These are phyloP conservation scores for Morbakka virulenta DNA, from an alignment of 30 jellyfish, hydroid and myxozoan genomes.

Conservation along the genomic window DNA sequence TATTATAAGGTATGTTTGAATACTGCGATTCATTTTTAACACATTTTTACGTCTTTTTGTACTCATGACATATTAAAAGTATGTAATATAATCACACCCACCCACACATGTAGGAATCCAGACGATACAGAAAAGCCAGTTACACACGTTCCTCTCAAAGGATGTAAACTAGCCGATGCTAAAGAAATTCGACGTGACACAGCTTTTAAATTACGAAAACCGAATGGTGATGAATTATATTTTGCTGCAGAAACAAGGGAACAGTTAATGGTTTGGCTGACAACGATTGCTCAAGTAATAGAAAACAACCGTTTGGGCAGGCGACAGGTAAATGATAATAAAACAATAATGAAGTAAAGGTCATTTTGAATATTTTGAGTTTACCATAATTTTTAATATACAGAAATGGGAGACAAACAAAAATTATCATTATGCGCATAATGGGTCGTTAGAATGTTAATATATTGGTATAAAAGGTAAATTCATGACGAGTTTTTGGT, in stretches of 20 bases:
- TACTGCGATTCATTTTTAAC: no score
- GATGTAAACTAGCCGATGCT: conserved; percentile 77
- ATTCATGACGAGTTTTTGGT: no score
- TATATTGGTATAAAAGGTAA: no score
- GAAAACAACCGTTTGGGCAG: conserved; percentile 50
- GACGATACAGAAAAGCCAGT: conserved; percentile 78
- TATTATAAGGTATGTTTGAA: no score
- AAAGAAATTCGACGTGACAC: conserved; percentile 88
- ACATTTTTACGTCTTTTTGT: no score
- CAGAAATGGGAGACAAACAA: no score
- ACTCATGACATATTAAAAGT: no score
- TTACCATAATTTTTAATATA: neutral
- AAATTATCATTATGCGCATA: no score
- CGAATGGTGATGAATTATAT: conserved; percentile 60
- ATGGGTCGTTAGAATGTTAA: no score
- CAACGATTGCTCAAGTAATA: conserved; percentile 70
- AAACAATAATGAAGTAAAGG: neutral
- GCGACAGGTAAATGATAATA: neutral
- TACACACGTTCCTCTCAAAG: conserved; percentile 52
- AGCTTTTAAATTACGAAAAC: conserved; percentile 66
- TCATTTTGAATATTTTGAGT: neutral
- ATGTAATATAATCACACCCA: no score
- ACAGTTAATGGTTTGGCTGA: conserved; percentile 76
- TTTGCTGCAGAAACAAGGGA: conserved; percentile 96
- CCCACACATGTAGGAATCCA: conserved; percentile 83